Base-by-base conservation (phyloP, 2,113 vertebrate genomes). In the Lepus timidus region DNA sequence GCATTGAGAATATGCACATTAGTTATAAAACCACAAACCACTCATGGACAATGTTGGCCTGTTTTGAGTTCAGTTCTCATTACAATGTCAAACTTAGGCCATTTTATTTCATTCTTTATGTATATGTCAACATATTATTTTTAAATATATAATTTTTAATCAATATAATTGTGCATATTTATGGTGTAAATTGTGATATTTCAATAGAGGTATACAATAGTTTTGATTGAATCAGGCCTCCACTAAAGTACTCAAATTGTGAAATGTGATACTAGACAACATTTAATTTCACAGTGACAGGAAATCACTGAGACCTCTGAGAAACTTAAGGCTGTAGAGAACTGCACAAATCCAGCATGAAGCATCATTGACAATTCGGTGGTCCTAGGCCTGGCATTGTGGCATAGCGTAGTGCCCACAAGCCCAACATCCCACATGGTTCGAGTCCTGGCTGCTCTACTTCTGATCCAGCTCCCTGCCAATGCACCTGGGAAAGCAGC, bases 251-350 rank as follows among this genome's bases (percentile, higher is more conserved):
- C 4, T 23, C 7, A 29, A 70, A 79, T 23, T 65, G 1, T 70
- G 33, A 95, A 92, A 92, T 61, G 27, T 33, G 10, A 65, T 19
- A 61, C 22, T 11, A 64, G 0, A 12, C 1, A 9, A n/a, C 44
- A 65, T 76, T 93, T 85, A 65, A 85, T 70, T 91, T 91, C 67
- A 75, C 92, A 95, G 67, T 33, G 33, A 71, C 36, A 44, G 2
- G 39, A 92, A 95, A 92, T 85, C 68, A 86, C 0, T 44, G 64
- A 65, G 51, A 71, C 67, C 49, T 95, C 71, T 61, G 49, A 39
- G 49, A 85, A 82, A 81, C 39, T 67, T 55, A 78, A 78, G 51
- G 52, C 20, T 85, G 33, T 82, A 8, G 52, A 74, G 44, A 87
- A 25, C 44, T 23, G 7, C 17, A 75, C 82, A 71, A 62, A 78